A percentile compares a stretch with the other conserved stretches of the same genome.
phyloP scores from a whole-genome alignment of 2,888 invertebrate species.

The Gisinianus flammeolus region DNA sequence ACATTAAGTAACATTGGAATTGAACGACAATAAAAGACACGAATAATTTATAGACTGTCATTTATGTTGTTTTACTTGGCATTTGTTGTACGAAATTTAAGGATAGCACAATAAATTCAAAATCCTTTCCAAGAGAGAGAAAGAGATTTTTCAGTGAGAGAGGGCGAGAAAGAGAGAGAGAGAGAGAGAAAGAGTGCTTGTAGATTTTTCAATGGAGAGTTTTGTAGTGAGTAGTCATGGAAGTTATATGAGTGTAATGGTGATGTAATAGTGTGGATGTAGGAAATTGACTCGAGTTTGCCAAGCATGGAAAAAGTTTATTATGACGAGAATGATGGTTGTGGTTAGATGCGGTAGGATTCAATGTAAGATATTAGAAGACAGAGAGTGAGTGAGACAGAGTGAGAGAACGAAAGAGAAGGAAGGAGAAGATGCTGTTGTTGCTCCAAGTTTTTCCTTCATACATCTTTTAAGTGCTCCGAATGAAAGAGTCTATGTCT shows the following conservation, averaged over 20 bases:
- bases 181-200: background rate
- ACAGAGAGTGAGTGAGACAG: background rate
- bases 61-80: conserved; percentile 37
- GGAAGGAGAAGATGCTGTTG: conserved; percentile 19
- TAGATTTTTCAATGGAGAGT: background rate
- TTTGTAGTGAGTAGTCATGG: background rate
- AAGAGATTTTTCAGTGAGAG: background rate
- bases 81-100: conserved; percentile 36
- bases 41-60: conserved; percentile 37
- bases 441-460: conserved; percentile 2
- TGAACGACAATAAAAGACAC: conserved; percentile 3
- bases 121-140: conserved; percentile 6
- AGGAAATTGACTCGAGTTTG: conserved; percentile 28
- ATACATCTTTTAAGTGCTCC: conserved; percentile 16
- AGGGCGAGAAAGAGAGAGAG: background rate
- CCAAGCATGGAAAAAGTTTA: conserved; percentile 31
- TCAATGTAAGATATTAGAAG: background rate
- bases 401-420: conserved; percentile 4
- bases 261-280: background rate
- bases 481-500: background rate
- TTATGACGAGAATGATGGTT: conserved; percentile 37
- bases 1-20: background rate
- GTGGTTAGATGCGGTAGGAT: conserved; percentile 31
- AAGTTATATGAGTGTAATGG: background rate
- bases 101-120: conserved; percentile 25